Conservation (phyloP, 2,888 invertebrate genomes). For the Enchytraeus crypticus region DNA sequence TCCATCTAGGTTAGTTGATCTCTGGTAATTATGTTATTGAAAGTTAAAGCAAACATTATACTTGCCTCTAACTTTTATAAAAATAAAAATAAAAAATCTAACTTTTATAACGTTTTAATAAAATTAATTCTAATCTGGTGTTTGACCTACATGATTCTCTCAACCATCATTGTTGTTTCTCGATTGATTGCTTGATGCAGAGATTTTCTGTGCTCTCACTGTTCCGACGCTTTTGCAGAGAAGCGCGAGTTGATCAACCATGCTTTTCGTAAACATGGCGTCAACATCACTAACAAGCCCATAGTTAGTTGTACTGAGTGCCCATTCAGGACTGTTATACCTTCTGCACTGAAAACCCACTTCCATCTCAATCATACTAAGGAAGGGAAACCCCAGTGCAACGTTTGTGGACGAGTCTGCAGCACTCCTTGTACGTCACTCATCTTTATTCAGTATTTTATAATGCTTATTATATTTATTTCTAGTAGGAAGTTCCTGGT, state of each 20-base stretch:
- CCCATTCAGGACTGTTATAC: not conserved
- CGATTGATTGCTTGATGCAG: too few species aligned
- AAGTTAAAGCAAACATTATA: too few species aligned
- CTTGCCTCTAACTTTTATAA: too few species aligned
- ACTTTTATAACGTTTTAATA: too few species aligned
- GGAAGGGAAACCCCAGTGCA: not conserved
- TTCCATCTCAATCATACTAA: not conserved
- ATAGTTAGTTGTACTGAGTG: not conserved
- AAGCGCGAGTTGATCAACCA: not conserved
- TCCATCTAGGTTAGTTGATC: too few species aligned
- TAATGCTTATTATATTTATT: too few species aligned
- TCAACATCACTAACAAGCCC: conserved; percentile 1
- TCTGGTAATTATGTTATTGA: too few species aligned
- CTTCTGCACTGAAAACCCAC: not conserved
- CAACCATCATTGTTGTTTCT: too few species aligned
- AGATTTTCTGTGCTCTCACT: conserved; percentile 4
- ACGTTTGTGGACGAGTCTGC: conserved; percentile 1
- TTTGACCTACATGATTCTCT: too few species aligned
- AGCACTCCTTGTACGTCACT: not conserved
- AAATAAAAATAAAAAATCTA: too few species aligned
- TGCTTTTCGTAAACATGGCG: not conserved
- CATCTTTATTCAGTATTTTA: not conserved
- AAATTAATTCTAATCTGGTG: too few species aligned
- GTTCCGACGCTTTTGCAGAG: not conserved
- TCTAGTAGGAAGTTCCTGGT: too few species aligned